Base-by-base conservation (phyloP, 2,113 vertebrate species). In the Uropsilus gracilis region DNA sequence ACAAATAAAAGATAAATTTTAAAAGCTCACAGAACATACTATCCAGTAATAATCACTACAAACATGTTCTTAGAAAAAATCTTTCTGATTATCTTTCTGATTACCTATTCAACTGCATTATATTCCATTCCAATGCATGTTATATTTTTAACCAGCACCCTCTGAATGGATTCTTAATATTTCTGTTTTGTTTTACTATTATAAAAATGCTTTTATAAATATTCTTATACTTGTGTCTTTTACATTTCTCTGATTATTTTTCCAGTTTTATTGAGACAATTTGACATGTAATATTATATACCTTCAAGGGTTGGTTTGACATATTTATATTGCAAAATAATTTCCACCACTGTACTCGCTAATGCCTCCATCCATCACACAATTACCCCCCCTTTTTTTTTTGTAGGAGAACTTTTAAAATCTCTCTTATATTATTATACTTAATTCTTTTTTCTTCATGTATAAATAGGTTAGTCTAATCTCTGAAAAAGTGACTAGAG, bases 11-110 rank as follows among this genome's bases (percentile, higher is more conserved):
- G 2, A 59, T 50, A 83, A 34, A 69, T 39, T 77, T 61, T 59
- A 22, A 46, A 66, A 66, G 26, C 8, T 78, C 10, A 87, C 44
- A 61, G 10, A 76, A 83, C n/a, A 14, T 26, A 42, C 26, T 3
- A 50, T 11, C 32, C 24, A 28, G 5, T 66, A 32, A 66, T 86
- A 96, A 81, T 59, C 46, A 50, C 53, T 94, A 14, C 55, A 50
- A 89, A 75, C 3, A 76, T 24, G 63, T 42, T 64, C 81, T 90
- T 84, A 8, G 75, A 81, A 82, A 93, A 82, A 93, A 48, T 48
- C 57, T 57, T 55, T 37, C 84, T 73, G 48, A n/a, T 34, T 53
- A 24, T 81, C 86, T 81, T 71, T 50, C 73, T 57, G 82, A 57
- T 68, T 39, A 76, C 9, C 34, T 89, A 63, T 85, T 84, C 53